phyloP scores from a whole-genome alignment of 2,113 vertebrate species.

The Chionodraco myersi region DNA sequence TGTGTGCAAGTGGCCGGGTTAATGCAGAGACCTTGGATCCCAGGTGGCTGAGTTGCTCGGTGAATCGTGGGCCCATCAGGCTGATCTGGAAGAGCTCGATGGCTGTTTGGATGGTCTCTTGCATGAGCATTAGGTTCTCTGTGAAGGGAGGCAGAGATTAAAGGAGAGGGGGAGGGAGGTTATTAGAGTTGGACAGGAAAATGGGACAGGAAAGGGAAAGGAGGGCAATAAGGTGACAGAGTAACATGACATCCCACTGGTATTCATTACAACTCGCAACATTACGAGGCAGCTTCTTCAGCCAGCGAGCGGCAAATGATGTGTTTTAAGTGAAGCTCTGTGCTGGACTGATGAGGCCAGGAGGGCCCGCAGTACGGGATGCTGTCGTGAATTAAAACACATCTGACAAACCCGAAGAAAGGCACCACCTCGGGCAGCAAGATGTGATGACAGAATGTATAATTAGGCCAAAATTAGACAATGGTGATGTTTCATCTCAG shows the following conservation, averaged over 20 bases:
- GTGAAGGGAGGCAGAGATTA: slow-evolving; percentile 39
- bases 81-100: slow-evolving; percentile 56
- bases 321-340: slow-evolving; percentile 62
- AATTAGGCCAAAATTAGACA: slow-evolving; percentile 76
- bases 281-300: slow-evolving; percentile 54
- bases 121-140: slow-evolving; percentile 75
- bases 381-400: slow-evolving; percentile 71
- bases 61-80: slow-evolving; percentile 55
- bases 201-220: slow-evolving; percentile 14
- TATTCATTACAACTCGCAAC: slow-evolving; percentile 73
- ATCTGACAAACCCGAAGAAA: slow-evolving; percentile 72
- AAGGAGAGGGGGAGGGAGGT: slow-evolving; percentile 12
- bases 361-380: slow-evolving; percentile 45
- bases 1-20: not conserved
- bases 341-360: slow-evolving; percentile 65
- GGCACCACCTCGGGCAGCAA: slow-evolving; percentile 56
- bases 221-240: slow-evolving; percentile 63
- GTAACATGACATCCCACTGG: slow-evolving; percentile 72
- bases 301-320: slow-evolving; percentile 70
- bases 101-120: slow-evolving; percentile 51
- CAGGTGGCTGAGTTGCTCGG: slow-evolving; percentile 52
- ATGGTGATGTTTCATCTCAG: slow-evolving; percentile 66
- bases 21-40: slow-evolving; percentile 69
- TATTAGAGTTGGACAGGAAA: slow-evolving; percentile 51
- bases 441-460: slow-evolving; percentile 71